Percentiles rank a stretch among this genome's conserved stretches.
phyloP scores from a whole-genome alignment of 2,113 vertebrate genomes.

The Rhegmatorhina hoffmannsi region DNA sequence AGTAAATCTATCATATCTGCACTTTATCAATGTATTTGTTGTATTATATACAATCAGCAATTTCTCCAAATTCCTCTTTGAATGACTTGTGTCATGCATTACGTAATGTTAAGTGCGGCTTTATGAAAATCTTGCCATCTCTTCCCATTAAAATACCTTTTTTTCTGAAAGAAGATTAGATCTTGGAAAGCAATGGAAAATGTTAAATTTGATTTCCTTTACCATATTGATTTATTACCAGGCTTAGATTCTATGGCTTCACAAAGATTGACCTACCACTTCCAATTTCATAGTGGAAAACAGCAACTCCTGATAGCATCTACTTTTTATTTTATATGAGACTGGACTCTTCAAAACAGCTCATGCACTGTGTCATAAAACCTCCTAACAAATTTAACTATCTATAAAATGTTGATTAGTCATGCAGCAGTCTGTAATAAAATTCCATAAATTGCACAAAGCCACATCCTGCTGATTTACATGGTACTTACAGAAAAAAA shows the following conservation, averaged over 20 bases:
- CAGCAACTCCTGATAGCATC: not conserved
- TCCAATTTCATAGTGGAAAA: not conserved
- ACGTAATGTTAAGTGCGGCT: not conserved
- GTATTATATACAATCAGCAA: not conserved
- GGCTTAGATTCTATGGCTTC: not conserved
- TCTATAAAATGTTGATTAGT: conserved; percentile 33
- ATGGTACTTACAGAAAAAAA: not conserved
- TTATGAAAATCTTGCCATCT: not conserved
- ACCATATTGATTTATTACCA: not conserved
- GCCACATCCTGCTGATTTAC: not conserved
- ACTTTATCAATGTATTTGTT: not conserved
- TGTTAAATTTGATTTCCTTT: not conserved
- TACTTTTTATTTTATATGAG: not conserved
- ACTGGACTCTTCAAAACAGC: not conserved
- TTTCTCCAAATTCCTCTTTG: not conserved
- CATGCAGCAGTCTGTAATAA: not conserved
- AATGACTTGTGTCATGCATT: not conserved
- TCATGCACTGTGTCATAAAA: not conserved
- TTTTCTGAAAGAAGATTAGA: not conserved
- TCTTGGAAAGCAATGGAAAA: not conserved
- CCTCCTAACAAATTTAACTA: not conserved
- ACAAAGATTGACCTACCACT: fast-evolving
- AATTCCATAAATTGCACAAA: not conserved
- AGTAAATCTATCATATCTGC: not conserved
- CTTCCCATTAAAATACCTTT: not conserved